phyloP scores from a whole-genome alignment of 1,140 invertebrate species.

The Formica exsecta region DNA sequence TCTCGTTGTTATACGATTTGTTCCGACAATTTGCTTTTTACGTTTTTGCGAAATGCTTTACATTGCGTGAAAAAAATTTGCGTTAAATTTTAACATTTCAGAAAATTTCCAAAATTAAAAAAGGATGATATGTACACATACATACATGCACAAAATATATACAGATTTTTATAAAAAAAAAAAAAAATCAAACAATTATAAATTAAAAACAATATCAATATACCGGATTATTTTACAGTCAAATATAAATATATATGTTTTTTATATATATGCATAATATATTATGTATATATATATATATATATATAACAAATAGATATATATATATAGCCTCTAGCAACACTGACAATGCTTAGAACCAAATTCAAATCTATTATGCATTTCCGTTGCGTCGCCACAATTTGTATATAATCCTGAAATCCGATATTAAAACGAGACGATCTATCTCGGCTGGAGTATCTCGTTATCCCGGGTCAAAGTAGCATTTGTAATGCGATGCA shows the following conservation, averaged over 20 bases:
- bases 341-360: not conserved
- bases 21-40: not conserved
- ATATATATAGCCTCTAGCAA: not conserved
- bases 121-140: not conserved
- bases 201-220: too few species aligned
- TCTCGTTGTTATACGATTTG: not conserved
- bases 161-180: not conserved
- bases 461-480: constrained; percentile 60
- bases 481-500: constrained; percentile 51
- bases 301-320: too few species aligned
- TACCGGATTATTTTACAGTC: too few species aligned
- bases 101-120: not conserved
- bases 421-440: constrained; percentile 60
- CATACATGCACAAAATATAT: not conserved
- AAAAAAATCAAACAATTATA: too few species aligned
- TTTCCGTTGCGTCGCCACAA: constrained; percentile 37
- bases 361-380: constrained; percentile 51
- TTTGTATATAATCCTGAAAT: constrained; percentile 59
- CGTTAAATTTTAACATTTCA: constrained; percentile 11
- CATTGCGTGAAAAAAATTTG: not conserved
- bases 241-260: not conserved
- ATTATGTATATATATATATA: too few species aligned
- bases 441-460: constrained; percentile 56
- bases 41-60: not conserved
- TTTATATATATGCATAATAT: not conserved